These are phyloP conservation scores for Brachypteracias leptosomus DNA, from an alignment of 2,113 vertebrate genomes.

Conservation along the genomic window DNA sequence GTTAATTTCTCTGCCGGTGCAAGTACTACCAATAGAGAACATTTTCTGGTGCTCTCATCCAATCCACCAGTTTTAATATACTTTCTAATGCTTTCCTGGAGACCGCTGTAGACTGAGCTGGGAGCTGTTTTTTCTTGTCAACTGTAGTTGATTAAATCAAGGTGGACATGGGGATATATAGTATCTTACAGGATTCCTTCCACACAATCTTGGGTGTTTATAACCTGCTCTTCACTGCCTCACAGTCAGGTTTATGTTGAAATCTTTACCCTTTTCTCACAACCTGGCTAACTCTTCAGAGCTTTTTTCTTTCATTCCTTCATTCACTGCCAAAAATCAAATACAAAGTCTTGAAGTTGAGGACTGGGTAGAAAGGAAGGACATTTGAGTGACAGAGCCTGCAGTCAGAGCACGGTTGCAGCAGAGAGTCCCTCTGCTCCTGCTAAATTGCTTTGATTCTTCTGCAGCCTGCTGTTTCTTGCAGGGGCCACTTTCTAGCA, in stretches of 20 bases:
- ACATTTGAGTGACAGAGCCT: background rate
- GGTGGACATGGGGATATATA: background rate
- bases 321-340: background rate
- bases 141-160: background rate
- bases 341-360: background rate
- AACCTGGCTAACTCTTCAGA: background rate
- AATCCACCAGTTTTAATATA: background rate
- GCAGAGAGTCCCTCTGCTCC: background rate
- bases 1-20: background rate
- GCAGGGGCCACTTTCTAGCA: background rate
- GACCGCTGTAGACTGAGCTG: background rate
- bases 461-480: background rate
- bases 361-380: background rate
- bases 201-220: background rate
- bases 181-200: background rate
- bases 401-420: background rate
- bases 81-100: background rate
- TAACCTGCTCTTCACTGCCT: background rate
- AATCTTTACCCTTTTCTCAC: background rate
- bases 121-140: background rate
- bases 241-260: background rate
- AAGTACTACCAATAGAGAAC: background rate
- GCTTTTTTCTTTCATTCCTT: background rate
- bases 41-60: background rate
- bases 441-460: background rate